Percentiles rank a stretch among this genome's conserved stretches.
Conservation (phyloP, 2,113 vertebrate genomes). For the Rhipidura dahli region DNA sequence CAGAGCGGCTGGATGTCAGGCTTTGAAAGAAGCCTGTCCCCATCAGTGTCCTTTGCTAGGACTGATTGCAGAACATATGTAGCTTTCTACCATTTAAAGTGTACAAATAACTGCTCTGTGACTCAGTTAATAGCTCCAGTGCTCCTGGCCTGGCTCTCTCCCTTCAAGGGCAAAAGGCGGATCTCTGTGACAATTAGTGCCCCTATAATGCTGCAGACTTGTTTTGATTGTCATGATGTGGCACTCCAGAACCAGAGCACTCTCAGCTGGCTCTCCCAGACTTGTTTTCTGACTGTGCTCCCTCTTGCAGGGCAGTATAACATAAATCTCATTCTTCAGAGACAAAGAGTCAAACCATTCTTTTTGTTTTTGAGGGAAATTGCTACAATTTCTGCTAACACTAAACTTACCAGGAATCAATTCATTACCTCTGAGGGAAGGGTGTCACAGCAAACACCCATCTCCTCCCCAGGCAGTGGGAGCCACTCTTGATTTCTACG, state of each 20-base stretch:
- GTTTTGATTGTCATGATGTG: not conserved
- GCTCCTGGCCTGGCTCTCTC: not conserved
- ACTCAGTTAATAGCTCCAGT: constrained; percentile 11
- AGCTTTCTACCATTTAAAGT: constrained; percentile 10
- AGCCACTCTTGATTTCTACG: not conserved
- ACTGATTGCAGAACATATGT: not conserved
- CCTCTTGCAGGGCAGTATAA: not conserved
- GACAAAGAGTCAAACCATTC: not conserved
- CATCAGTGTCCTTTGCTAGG: not conserved
- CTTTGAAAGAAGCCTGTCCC: not conserved
- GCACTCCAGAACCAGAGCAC: not conserved
- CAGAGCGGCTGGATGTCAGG: not conserved
- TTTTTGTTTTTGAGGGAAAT: not conserved
- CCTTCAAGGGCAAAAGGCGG: constrained; percentile 39
- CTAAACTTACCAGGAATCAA: not conserved
- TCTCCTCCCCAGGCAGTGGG: not conserved
- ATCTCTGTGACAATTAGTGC: not conserved
- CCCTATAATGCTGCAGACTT: not conserved
- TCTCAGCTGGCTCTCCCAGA: not conserved
- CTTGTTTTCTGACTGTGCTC: not conserved
- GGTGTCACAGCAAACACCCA: not conserved
- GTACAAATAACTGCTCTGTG: not conserved
- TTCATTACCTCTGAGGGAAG: not conserved
- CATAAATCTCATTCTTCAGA: not conserved
- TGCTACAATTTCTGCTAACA: not conserved